Base-by-base conservation (phyloP, 2,797 vertebrate genomes). In the Psittacula echo region DNA sequence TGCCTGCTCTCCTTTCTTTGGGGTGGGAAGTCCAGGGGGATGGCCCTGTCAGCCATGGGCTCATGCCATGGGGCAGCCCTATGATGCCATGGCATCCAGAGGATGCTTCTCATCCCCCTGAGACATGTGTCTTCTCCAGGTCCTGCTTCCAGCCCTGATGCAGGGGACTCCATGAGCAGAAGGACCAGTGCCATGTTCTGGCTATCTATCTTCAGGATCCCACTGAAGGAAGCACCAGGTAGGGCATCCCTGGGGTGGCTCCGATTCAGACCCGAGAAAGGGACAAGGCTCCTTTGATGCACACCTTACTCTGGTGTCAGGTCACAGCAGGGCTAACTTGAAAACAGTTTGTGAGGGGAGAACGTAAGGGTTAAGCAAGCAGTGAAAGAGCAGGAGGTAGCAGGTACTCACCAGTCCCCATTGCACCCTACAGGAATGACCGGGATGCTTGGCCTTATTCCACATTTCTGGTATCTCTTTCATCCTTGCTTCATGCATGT, bases 61-160 rank as follows among this genome's bases (percentile, higher is more conserved):
- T 71, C 5, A 29, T 23, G 19, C 34, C 11, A 39, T 34, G 30
- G 7, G 29, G 16, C 29, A 85, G 53, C 34, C 45, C 34, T 48
- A 5, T 4, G 15, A 8, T 61, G 37, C 16, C 64, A 32, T 3
- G 2, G 62, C 51, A 48, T 0, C 71, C 8, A 1, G 22, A 42
- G 68, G n/a, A 12, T 30, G n/a, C 47, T 88, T 30, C 71, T 50
- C 48, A 85, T 20, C 13, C 20, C 21, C 13, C 37, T 32, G 64
- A 85, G 64, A 60, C 29, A 9, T 0, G 0, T n/a, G 20, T 58
- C 34, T 60, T 41, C 62, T 70, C 39, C 62, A 34, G 58, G 30
- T 60, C 5, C 13, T 75, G 45, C 34, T 83, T 23, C 61, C 64
- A 75, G 27, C 51, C 65, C 44, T 42, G 22, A 20, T 29, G n/a